Conservation (phyloP, 1,140 invertebrate species). For the Zaprionus nigranus region DNA sequence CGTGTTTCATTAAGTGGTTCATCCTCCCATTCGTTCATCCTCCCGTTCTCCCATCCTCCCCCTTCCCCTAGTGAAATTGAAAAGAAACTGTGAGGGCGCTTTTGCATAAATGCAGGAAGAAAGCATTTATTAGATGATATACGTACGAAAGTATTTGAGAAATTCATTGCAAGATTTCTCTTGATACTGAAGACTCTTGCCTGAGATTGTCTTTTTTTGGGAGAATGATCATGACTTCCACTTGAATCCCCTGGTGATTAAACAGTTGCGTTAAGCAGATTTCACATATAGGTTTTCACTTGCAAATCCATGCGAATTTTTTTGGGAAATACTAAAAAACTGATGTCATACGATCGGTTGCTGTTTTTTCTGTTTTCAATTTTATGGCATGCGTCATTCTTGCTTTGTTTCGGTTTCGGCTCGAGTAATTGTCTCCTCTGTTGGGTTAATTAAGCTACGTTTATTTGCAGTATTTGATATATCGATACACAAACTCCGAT, state of each 20-base stretch:
- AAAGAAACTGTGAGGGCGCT: slow-evolving; percentile 24
- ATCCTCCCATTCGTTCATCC: slow-evolving; percentile 47
- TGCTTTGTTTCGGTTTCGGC: background rate
- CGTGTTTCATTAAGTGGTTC: slow-evolving; percentile 79
- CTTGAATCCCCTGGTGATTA: slow-evolving; percentile 66
- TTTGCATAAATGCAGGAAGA: slow-evolving; percentile 70
- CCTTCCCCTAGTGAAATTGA: slow-evolving; percentile 37
- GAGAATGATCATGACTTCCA: slow-evolving; percentile 6
- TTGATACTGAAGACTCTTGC: background rate
- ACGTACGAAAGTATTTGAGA: slow-evolving; percentile 25
- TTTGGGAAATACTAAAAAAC: slow-evolving; percentile 38
- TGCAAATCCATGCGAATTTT: slow-evolving; percentile 8
- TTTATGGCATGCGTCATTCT: slow-evolving; percentile 58
- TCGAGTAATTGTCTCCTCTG: slow-evolving; percentile 12
- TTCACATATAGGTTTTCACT: background rate
- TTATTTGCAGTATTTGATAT: slow-evolving; percentile 12
- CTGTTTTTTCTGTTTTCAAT: background rate
- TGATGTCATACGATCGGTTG: slow-evolving; percentile 69
- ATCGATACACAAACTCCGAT: background rate
- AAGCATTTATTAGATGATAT: slow-evolving; percentile 72
- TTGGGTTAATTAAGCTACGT: slow-evolving; percentile 10
- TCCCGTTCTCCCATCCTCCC: background rate
- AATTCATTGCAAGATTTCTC: slow-evolving; percentile 12
- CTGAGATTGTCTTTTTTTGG: slow-evolving; percentile 1
- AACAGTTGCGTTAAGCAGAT: slow-evolving; percentile 52